A percentile compares a stretch with the other conserved stretches of the same genome.
Evolutionary conservation across 2,797 vertebrate genomes (phyloP).

Genomic region (Pteropus rufus): DNA sequence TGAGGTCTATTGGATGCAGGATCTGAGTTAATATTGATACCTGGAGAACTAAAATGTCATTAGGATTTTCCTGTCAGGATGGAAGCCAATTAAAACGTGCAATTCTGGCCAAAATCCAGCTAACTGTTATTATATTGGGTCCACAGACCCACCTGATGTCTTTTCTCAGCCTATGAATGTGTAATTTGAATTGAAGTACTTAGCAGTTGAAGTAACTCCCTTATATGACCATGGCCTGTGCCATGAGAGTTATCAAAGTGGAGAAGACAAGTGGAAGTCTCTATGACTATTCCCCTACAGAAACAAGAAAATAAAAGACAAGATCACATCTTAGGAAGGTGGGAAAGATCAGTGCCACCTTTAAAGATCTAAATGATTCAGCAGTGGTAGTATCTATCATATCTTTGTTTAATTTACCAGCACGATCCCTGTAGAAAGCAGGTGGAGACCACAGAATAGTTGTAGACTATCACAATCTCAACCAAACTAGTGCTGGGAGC

Average conservation of each 20-base stretch:
- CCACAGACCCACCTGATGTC: neutral
- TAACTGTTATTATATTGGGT: neutral
- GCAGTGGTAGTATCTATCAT: neutral
- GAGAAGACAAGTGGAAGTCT: neutral
- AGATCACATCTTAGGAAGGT: neutral
- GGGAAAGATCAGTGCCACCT: neutral
- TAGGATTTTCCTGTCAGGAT: neutral
- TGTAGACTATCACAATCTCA: neutral
- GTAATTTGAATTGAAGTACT: neutral
- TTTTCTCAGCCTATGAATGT: neutral
- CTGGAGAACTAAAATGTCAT: neutral
- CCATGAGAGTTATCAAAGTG: neutral
- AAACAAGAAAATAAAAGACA: neutral
- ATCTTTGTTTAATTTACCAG: neutral
- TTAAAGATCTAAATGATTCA: neutral
- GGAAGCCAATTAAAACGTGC: neutral
- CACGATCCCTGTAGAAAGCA: neutral
- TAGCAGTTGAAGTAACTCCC: neutral
- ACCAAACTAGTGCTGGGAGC: neutral
- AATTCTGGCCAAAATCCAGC: neutral
- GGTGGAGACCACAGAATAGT: neutral
- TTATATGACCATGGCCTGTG: neutral
- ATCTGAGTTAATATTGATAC: neutral
- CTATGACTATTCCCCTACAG: neutral
- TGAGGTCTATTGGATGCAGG: neutral